Evolutionary conservation across 2,888 invertebrate species (phyloP), one percentile per base, ranked within the genome.

Genomic region (Pantelozetes paolii): DNA sequence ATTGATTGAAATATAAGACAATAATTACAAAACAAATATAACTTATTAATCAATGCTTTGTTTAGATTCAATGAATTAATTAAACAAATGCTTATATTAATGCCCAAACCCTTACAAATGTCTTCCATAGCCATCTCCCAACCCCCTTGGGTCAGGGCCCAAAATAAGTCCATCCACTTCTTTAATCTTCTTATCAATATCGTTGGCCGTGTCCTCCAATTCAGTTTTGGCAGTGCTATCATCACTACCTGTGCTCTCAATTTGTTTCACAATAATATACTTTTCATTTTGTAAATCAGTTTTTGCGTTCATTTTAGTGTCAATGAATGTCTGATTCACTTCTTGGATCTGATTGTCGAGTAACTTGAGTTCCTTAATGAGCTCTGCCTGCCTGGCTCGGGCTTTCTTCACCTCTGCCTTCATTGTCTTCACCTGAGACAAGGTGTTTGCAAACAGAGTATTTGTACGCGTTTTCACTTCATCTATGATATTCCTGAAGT

Each of bases 71-170:
- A n/a, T n/a, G n/a, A n/a, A n/a, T n/a, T n/a, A n/a, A n/a, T n/a
- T n/a, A n/a, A n/a, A n/a, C n/a, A n/a, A n/a, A n/a, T n/a, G n/a
- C n/a, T n/a, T n/a, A n/a, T n/a, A n/a, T n/a, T n/a, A n/a, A n/a
- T n/a, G n/a, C n/a, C n/a, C n/a, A 50, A 36, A n/a, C 36, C 15
- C 36, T 20, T 64, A 20, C 13, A 64, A 20, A 64, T 64, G 64
- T 64, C 64, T 64, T 64, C 64, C 64, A 40, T 64, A 36, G 36
- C 64, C 64, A 36, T 64, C 64, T 8, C 64, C 64, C 40, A 64
- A 20, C 8, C 64, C 36, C 15, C 64, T 32, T 30, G 18, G 6
- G 2, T 36, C 8, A 20, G 36, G 36, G 2, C 36, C 18, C 13
- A 59, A 18, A 11, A 15, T 26, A 6, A 9, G 8, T 18, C 9